Evolutionary conservation across 2,113 vertebrate genomes (phyloP), one percentile per base, ranked within the genome.

Genomic region (Nothocercus nigrocapillus): DNA sequence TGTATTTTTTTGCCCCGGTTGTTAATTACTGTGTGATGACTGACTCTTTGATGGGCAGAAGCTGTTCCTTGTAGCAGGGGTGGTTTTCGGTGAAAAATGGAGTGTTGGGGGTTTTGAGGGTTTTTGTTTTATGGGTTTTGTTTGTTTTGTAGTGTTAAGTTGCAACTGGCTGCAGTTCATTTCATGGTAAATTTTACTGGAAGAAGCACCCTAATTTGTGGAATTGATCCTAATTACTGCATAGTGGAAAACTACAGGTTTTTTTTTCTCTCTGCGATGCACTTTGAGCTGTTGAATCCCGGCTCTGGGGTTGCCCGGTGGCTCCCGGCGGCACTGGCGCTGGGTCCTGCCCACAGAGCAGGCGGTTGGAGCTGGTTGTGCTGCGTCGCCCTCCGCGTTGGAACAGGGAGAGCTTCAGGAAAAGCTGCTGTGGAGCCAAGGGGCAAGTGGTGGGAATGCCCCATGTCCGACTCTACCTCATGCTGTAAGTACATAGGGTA

Each of bases 341-440:
- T 1, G 5, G 17, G 4, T 88, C 20, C 47, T 73, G n/a, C 18
- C 67, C 72, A 21, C 28, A 68, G 66, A 30, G 49, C 38, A 3
- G 3, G 0, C 24, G 45, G 0, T 3, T 19, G 32, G n/a, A 24
- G 12, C 54, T n/a, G 30, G 38, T 32, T 82, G 36, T 7, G 13
- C 32, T 61, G 25, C 17, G 49, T 3, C 45, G 3, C 4, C 1
- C 28, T 49, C 30, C 1, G 4, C 51, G 4, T 34, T 30, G 7
- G 34, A 11, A 12, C 10, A 9, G 1, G 13, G 11, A 16, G 28
- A 2, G 7, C 67, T 38, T 27, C 32, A 42, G 25, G 13, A 8
- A 11, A 28, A 47, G 59, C 5, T 0, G 3, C 7, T 5, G 4
- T 1, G 16, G 54, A 49, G 56, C 69, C 34, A 36, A 8, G 0